Base-by-base conservation (phyloP, 2,888 invertebrate genomes). In the Trissonchulus latispiculum region DNA sequence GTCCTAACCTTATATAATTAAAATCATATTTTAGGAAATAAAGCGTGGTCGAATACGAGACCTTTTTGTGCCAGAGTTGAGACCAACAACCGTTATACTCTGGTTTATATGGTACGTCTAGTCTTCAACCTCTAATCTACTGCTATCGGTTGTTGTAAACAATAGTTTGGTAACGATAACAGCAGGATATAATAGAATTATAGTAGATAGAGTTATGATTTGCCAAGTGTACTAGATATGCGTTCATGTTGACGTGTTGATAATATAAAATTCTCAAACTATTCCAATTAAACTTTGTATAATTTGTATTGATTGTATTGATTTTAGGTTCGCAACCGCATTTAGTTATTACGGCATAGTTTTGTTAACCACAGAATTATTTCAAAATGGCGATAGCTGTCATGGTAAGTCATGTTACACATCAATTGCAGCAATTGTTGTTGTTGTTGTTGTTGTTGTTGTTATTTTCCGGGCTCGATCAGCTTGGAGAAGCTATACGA, bases 331-430 rank as follows among this genome's bases (percentile, higher is more conserved):
- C 88, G 88, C 91, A 0, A 93, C 93, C 83, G 93, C 95, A 0
- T 95, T 95, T 85, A 92, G 93, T 83, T 95, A 95, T 84, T 95
- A 95, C 83, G 95, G 95, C 0, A 87, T 95, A 59, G 95, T 95
- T 3, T 85, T 95, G 73, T 92, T 95, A 90, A 94, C 95, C 0
- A 95, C 95, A 0, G 94, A 95, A 83, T 84, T 95, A 72, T 92
- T 94, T 84, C 91, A 91, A 83, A 88, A 89, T 32, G 82, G 81
- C 48, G 84, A 85, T 77, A 81, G 80, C 71, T 86, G 86, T 72
- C 84, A 85, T 76, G 85, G 85, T 82, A 79, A 80, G 33, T 61
- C 8, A 35, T 68, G 68, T 15, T 48, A 48, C 48, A 15, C 8
- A 48, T n/a, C n/a, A n/a, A n/a, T n/a, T n/a, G n/a, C n/a, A n/a